Evolutionary conservation across 2,113 vertebrate genomes (phyloP), one percentile per base, ranked within the genome.

Genomic region (Lasiurus borealis): DNA sequence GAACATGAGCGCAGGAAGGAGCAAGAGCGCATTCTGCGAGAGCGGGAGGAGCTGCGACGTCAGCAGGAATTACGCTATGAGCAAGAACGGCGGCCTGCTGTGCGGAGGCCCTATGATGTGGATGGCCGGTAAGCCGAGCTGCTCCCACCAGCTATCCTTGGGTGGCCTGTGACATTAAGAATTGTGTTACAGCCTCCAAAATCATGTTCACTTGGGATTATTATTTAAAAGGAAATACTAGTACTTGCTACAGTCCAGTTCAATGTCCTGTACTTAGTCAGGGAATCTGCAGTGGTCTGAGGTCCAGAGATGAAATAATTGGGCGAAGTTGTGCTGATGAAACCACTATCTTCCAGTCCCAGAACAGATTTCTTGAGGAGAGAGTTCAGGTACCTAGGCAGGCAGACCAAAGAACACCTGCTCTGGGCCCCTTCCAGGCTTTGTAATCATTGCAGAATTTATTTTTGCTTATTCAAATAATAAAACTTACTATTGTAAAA

Each of bases 11-110:
- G 99, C 46, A 96, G 99, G 15, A 98, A 99, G 0, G 99, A 99
- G 93, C 99, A 99, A 91, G 99, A 99, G 82, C 98, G 99, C 46
- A 99, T 99, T 93, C 99, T 99, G 87, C 98, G 99, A 0, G 99
- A 99, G 97, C 98, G 99, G 0, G 99, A 99, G 19, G 99, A 99
- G 96, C 98, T 99, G 89, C 98, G 99, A 23, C 98, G 99, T 2
- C 99, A 99, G 97, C 99, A 99, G 8, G 99, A 99, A 90, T 97
- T 99, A 94, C 99, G 99, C 93, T 99, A 98, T 0, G 99, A 99
- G 10, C 99, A 99, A 85, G 99, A 99, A 2, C 98, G 99, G 0
- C 97, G 99, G 0, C 98, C 99, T 0, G 97, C 98, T 0, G 6
- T 99, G 8, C 99, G 99, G 88, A 98, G 99, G 83, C 99, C 99